Percentiles rank a stretch among this genome's conserved stretches.
These are phyloP conservation scores for Rhinichthys klamathensis DNA, from an alignment of 2,113 vertebrate species.

Conservation along the genomic window DNA sequence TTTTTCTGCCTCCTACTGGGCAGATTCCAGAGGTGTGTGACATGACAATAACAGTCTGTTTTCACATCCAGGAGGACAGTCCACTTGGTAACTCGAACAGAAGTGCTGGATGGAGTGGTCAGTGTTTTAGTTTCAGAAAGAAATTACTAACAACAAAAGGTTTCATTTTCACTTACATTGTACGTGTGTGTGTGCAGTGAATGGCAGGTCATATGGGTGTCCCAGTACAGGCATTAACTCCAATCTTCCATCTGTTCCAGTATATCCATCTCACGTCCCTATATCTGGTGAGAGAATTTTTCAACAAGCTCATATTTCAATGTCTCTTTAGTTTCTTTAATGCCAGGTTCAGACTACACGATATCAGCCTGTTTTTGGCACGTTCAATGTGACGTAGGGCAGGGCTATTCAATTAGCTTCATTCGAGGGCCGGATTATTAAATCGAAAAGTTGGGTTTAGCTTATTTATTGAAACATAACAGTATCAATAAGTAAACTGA, in stretches of 20 bases:
- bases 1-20: slow-evolving; percentile 21
- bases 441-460: too few relatives aligned
- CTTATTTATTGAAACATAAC: too few relatives aligned
- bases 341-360: too few relatives aligned
- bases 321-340: neutral
- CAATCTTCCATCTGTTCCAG: neutral
- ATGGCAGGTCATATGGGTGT: neutral
- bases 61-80: slow-evolving; percentile 14
- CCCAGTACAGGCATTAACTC: neutral
- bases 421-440: too few relatives aligned
- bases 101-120: slow-evolving; percentile 30
- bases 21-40: neutral
- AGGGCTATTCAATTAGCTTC: too few relatives aligned
- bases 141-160: neutral
- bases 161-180: neutral
- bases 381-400: too few relatives aligned
- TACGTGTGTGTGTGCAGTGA: slow-evolving; percentile 29
- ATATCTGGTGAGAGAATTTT: slow-evolving; percentile 41
- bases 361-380: too few relatives aligned
- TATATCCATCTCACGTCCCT: neutral
- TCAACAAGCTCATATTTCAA: neutral
- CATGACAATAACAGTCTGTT: neutral
- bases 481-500: too few relatives aligned
- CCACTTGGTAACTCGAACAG: slow-evolving; percentile 16
- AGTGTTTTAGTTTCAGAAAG: neutral